These are phyloP conservation scores for Idaea straminata DNA, from an alignment of 2,888 invertebrate species.

Conservation along the genomic window DNA sequence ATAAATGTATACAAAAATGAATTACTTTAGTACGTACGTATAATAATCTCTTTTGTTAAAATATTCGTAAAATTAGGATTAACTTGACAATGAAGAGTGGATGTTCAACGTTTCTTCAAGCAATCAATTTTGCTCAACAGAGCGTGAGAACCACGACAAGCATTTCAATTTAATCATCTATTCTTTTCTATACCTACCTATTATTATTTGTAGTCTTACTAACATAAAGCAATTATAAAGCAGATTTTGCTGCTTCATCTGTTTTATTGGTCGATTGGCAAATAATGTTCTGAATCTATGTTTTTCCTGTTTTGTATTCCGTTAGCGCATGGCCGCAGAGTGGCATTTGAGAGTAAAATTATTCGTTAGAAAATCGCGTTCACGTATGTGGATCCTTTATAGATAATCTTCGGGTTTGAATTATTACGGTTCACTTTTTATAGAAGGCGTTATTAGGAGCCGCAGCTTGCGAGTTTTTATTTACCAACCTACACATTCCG, in stretches of 20 bases:
- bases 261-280: conserved; percentile 40
- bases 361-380: conserved; percentile 34
- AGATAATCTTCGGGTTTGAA: conserved; percentile 13
- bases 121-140: too few relatives aligned
- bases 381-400: conserved; percentile 13
- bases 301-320: conserved; percentile 52
- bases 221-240: conserved; percentile 17
- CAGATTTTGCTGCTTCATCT: conserved; percentile 20
- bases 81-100: too few relatives aligned
- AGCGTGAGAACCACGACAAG: too few relatives aligned
- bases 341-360: conserved; percentile 46
- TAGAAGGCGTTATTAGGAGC: not conserved
- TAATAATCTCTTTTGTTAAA: too few relatives aligned
- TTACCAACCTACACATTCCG: not conserved
- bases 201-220: not conserved
- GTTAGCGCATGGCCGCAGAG: conserved; percentile 36
- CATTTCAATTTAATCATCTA: too few relatives aligned
- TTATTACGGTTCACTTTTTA: conserved; percentile 13
- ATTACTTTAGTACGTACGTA: too few relatives aligned
- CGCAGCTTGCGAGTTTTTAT: not conserved
- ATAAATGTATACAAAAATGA: too few relatives aligned
- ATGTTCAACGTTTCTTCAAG: too few relatives aligned
- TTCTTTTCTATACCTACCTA: too few relatives aligned
- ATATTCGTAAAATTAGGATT: too few relatives aligned
- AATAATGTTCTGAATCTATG: conserved; percentile 56